phyloP scores from a whole-genome alignment of 2,113 vertebrate genomes.

The Argyrosomus japonicus region DNA sequence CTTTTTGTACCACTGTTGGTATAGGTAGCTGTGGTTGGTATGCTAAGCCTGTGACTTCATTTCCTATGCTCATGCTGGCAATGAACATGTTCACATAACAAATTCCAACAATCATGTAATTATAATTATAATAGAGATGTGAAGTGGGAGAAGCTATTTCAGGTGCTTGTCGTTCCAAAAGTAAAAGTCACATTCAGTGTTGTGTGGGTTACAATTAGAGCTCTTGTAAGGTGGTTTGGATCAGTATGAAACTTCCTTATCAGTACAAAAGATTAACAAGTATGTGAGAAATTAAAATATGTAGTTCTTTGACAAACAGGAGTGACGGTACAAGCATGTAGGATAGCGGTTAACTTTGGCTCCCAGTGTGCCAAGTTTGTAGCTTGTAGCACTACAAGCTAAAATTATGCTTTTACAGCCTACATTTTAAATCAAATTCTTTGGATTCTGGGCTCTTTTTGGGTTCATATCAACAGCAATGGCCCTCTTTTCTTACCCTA shows the following conservation, averaged over 20 bases:
- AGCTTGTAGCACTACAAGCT: no score
- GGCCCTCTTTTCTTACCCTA: background rate
- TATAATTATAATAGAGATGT: background rate
- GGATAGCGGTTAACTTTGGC: background rate
- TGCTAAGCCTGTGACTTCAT: constrained; percentile 13
- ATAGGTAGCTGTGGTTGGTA: constrained; percentile 13
- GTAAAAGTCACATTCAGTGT: background rate
- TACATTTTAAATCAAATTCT: background rate
- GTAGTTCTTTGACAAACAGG: background rate
- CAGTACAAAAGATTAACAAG: constrained; percentile 1
- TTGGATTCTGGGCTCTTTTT: background rate
- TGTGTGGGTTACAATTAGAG: background rate
- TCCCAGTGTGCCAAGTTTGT: background rate
- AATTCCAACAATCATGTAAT: background rate
- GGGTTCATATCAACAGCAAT: background rate
- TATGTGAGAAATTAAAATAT: background rate
- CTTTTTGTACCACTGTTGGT: constrained; percentile 23
- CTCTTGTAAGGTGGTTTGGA: background rate
- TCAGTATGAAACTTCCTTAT: background rate
- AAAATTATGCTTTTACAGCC: background rate
- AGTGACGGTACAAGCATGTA: background rate
- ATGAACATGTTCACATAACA: background rate
- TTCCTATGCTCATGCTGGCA: background rate
- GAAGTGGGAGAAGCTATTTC: background rate
- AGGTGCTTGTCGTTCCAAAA: background rate